Evolutionary conservation across 2,888 invertebrate species (phyloP), one percentile per base, ranked within the genome.

Genomic region (Aelia acuminata): DNA sequence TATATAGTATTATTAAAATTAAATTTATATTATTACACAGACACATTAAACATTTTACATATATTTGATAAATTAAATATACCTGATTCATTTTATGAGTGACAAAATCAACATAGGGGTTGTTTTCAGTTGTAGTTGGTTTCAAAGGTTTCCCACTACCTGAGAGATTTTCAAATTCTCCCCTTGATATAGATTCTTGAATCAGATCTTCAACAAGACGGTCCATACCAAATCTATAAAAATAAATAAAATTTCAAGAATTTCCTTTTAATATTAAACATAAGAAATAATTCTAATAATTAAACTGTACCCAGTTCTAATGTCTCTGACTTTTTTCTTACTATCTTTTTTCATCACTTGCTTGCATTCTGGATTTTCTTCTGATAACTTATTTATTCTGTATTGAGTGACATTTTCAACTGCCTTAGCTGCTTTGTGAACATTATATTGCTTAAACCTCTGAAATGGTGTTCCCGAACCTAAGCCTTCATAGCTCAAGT

Each of bases 151-250:
- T 97, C 20, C 98, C 98, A 90, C 93, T 94, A 0, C 97, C 97
- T 48, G 94, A 93, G 8, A 98, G 93, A 92, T 98, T 97, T 90
- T 95, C 95, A 92, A 98, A 98, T 91, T 98, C 97, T 0, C 98
- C 98, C 92, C 95, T 96, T 0, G 95, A 95, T 95, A 98, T 98
- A 0, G 98, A 96, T 91, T 98, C 97, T 91, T 97, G 97, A 90
- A 98, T 98, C 89, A 97, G 93, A 93, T 98, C 98, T 92, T 98
- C 98, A 0, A 98, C 98, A 0, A 98, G 93, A 88, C 98, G 94
- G 90, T 98, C 98, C 91, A 97, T 95, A 0, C 97, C 97, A 91
- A 95, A 95, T 89, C 94, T 93, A 91, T 87, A 92, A 26, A 75
- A 50, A 20, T 20, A 48, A 50, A 18, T 20, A 80, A 7, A 35